These are phyloP conservation scores for Drosophila triauraria DNA, from an alignment of 1,140 invertebrate genomes.

Conservation along the genomic window DNA sequence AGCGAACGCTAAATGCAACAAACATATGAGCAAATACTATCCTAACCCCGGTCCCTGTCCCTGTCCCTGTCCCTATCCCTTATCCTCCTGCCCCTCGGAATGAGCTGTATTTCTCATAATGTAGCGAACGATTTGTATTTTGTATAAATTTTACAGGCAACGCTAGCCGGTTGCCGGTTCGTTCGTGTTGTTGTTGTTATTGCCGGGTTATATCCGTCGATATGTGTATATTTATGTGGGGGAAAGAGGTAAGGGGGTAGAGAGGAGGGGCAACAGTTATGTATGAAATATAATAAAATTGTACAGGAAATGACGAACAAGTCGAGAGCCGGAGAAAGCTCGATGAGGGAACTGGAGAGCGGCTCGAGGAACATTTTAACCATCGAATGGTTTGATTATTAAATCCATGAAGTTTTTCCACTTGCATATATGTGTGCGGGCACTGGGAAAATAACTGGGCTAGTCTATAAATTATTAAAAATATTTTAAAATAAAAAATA, in stretches of 20 bases:
- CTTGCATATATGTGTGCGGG: constrained; percentile 31
- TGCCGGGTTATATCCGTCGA: constrained; percentile 54
- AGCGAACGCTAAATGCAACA: constrained; percentile 46
- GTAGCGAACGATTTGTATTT: constrained; percentile 63
- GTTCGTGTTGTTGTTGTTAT: constrained; percentile 52
- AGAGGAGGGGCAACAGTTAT: constrained; percentile 41
- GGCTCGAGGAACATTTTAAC: constrained; percentile 78
- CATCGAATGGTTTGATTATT: constrained; percentile 83
- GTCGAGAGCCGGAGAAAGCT: constrained; percentile 50
- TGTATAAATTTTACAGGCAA: constrained; percentile 51
- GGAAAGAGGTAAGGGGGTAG: not conserved
- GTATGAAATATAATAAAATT: constrained; percentile 84
- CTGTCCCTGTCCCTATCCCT: constrained; percentile 5
- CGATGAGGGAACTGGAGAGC: constrained; percentile 43
- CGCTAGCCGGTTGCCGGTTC: constrained; percentile 20
- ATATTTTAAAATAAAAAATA: not conserved
- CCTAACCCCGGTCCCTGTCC: constrained; percentile 9
- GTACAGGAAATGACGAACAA: constrained; percentile 83
- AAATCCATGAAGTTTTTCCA: constrained; percentile 82
- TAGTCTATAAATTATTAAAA: not conserved
- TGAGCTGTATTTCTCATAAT: constrained; percentile 58
- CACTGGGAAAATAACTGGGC: not conserved
- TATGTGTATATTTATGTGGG: constrained; percentile 38
- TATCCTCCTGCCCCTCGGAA: constrained; percentile 7
- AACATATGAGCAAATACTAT: constrained; percentile 55